A percentile compares a stretch with the other conserved stretches of the same genome.
phyloP scores from a whole-genome alignment of 2,888 invertebrate genomes.

The Scrobipalpa costella region DNA sequence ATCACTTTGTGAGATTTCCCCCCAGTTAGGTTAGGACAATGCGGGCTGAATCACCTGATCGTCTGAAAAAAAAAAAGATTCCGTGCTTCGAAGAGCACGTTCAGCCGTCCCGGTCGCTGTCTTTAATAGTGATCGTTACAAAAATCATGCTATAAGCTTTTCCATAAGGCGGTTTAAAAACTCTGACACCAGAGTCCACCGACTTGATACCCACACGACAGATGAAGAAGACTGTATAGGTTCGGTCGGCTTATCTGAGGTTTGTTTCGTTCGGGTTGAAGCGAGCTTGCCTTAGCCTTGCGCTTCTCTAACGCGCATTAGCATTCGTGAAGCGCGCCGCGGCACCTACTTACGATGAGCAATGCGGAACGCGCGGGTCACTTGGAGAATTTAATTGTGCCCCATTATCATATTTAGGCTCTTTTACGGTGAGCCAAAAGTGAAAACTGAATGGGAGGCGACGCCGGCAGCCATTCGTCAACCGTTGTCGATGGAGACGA shows the following conservation, averaged over 20 bases:
- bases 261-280: conserved; percentile 53
- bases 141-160: no score
- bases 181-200: no score
- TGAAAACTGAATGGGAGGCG: conserved; percentile 75
- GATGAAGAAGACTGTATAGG: background rate
- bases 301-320: conserved; percentile 55
- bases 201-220: no score
- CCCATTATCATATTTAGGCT: conserved; percentile 81
- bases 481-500: conserved; percentile 74
- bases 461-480: conserved; percentile 72
- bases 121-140: no score
- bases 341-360: conserved; percentile 76
- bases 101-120: no score
- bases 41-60: no score
- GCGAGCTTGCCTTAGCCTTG: conserved; percentile 43
- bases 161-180: no score
- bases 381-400: conserved; percentile 79
- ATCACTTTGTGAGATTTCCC: no score
- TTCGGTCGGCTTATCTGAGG: background rate
- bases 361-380: conserved; percentile 76
- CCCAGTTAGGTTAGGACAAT: no score
- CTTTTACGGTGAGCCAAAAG: conserved; percentile 80
- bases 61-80: no score
- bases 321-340: conserved; percentile 62
- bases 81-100: no score